Evolutionary conservation across 2,797 vertebrate species (phyloP).

Genomic region (Bovichtus variegatus): DNA sequence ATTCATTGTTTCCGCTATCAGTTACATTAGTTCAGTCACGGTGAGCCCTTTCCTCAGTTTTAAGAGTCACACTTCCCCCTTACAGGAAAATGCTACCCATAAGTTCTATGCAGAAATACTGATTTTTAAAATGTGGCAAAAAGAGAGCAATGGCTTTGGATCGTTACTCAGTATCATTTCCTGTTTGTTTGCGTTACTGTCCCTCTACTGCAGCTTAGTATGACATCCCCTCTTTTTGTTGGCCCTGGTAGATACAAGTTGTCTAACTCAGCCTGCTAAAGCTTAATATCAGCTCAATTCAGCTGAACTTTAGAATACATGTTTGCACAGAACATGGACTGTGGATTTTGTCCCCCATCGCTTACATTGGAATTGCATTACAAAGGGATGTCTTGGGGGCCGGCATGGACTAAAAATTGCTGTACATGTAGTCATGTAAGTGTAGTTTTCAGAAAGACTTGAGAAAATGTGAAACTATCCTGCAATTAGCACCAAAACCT

Average conservation of each 20-base stretch:
- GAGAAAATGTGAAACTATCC: neutral
- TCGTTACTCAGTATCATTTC: neutral
- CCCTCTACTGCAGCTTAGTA: neutral
- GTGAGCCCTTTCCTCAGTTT: neutral
- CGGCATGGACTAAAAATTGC: neutral
- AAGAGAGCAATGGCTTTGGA: neutral
- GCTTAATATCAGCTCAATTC: neutral
- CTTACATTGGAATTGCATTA: neutral
- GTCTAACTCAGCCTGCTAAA: neutral
- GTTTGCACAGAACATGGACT: neutral
- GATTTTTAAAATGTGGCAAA: neutral
- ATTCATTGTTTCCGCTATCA: neutral
- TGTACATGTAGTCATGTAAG: neutral
- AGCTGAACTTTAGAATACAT: neutral
- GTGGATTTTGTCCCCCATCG: neutral
- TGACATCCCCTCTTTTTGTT: neutral
- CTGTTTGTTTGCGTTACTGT: neutral
- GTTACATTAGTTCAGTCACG: neutral
- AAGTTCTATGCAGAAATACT: neutral
- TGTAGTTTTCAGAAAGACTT: neutral
- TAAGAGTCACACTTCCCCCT: neutral
- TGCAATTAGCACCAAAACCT: neutral
- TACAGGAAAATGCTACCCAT: neutral
- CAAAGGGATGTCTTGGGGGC: neutral
- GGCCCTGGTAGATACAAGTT: neutral